Evolutionary conservation across 1,140 invertebrate species (phyloP).

Genomic region (Aporrectodea caliginosa): DNA sequence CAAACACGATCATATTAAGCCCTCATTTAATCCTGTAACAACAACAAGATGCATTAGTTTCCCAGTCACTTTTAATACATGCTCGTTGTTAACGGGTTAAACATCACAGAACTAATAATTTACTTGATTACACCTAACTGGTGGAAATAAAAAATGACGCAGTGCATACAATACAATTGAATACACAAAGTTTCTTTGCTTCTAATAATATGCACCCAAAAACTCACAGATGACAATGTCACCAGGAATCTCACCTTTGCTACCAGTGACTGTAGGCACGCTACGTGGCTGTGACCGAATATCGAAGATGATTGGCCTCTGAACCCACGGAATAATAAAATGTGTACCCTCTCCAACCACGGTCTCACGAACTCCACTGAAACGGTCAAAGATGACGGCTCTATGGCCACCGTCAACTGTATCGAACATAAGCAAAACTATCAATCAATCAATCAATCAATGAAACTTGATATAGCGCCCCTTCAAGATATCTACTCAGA

Average conservation of each 20-base stretch:
- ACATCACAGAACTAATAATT: no score
- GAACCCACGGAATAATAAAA: constrained; percentile 98
- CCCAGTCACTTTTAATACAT: no score
- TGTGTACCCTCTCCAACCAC: constrained; percentile 98
- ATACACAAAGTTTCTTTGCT: not conserved
- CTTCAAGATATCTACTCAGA: no score
- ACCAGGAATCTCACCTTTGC: constrained; percentile 69
- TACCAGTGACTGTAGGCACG: constrained; percentile 93
- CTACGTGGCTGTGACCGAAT: constrained; percentile 93
- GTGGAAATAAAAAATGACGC: not conserved
- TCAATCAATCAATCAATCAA: not conserved
- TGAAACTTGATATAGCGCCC: no score
- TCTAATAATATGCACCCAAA: not conserved
- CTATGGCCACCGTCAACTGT: constrained; percentile 97
- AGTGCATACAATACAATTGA: not conserved
- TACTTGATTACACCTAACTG: not conserved
- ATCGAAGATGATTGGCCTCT: constrained; percentile 95
- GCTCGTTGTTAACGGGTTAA: no score
- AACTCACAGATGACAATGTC: not conserved
- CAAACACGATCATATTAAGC: no score
- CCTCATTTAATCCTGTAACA: no score
- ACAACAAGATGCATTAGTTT: no score
- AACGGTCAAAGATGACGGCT: constrained; percentile 98
- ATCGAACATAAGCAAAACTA: constrained; percentile 59
- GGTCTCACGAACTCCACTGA: constrained; percentile 84